Percentiles rank a stretch among this genome's conserved stretches.
Conservation (phyloP, 1,140 invertebrate genomes). For the Microplitis mediator region DNA sequence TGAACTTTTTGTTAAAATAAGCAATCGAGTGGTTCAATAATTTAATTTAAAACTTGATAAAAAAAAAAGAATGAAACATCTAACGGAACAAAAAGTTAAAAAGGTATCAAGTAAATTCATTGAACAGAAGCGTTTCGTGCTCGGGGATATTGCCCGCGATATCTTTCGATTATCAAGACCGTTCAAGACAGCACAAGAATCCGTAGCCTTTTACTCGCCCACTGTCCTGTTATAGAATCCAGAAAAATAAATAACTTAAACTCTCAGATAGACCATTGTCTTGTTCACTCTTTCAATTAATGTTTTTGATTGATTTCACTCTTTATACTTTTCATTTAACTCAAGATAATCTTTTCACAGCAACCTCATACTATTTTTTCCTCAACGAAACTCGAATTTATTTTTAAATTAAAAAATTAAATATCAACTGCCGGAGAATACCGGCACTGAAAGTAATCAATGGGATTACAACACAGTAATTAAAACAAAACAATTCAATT, state of each 20-base stretch:
- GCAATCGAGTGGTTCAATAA: neutral
- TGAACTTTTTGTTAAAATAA: too few relatives aligned
- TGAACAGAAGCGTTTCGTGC: conserved; percentile 21
- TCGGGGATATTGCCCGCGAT: conserved; percentile 42
- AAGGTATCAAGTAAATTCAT: conserved; percentile 17
- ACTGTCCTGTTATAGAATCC: neutral
- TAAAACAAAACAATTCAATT: too few relatives aligned
- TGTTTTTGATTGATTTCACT: conserved; percentile 62
- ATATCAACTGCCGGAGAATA: too few relatives aligned
- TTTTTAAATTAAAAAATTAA: too few relatives aligned
- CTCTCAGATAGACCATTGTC: conserved; percentile 47
- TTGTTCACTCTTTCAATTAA: conserved; percentile 63
- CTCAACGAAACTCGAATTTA: too few relatives aligned
- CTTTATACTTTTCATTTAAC: conserved; percentile 16
- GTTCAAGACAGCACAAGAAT: conserved; percentile 37
- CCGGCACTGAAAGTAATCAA: too few relatives aligned
- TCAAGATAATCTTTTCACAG: conserved; percentile 18
- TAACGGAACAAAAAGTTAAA: neutral
- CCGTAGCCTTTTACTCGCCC: neutral
- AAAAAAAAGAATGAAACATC: neutral
- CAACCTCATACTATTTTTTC: neutral
- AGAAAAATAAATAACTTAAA: conserved; percentile 10
- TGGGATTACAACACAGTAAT: too few relatives aligned
- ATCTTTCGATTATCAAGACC: conserved; percentile 61
- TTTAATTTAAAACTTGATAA: neutral